Percentiles rank a stretch among this genome's conserved stretches.
Evolutionary conservation across 2,113 vertebrate species (phyloP).

Genomic region (Balaeniceps rex): DNA sequence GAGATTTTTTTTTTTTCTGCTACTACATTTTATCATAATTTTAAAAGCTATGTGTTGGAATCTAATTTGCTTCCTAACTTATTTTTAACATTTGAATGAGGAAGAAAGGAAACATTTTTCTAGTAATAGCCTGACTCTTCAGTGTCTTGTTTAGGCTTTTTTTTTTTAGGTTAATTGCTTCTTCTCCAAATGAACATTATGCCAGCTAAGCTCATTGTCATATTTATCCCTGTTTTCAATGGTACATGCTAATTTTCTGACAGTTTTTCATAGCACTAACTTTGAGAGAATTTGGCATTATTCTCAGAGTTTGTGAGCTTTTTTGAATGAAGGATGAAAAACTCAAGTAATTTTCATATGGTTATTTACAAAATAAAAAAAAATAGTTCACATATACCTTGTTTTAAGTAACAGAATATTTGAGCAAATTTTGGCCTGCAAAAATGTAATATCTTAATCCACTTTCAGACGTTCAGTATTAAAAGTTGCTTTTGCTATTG

Average conservation of each 20-base stretch:
- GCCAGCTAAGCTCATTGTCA: neutral
- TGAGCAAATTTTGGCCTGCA: neutral
- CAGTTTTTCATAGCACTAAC: neutral
- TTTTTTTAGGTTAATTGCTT: neutral
- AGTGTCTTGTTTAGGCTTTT: neutral
- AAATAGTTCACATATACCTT: neutral
- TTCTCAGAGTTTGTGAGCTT: neutral
- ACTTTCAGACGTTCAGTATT: neutral
- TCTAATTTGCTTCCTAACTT: neutral
- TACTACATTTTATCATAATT: conserved; percentile 11
- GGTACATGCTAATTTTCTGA: neutral
- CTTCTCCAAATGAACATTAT: neutral
- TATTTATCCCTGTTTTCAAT: neutral
- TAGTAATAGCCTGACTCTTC: neutral
- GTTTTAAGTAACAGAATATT: neutral
- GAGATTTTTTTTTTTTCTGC: neutral
- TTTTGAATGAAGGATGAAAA: neutral
- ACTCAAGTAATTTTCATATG: neutral
- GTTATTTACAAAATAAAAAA: neutral
- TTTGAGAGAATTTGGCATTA: neutral
- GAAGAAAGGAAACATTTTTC: neutral
- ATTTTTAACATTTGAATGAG: neutral
- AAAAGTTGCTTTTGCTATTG: neutral
- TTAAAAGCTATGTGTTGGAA: neutral
- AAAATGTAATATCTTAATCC: neutral